A percentile compares a stretch with the other conserved stretches of the same genome.
phyloP scores from a whole-genome alignment of 2,797 vertebrate species.

The Sebastes hubbsi region DNA sequence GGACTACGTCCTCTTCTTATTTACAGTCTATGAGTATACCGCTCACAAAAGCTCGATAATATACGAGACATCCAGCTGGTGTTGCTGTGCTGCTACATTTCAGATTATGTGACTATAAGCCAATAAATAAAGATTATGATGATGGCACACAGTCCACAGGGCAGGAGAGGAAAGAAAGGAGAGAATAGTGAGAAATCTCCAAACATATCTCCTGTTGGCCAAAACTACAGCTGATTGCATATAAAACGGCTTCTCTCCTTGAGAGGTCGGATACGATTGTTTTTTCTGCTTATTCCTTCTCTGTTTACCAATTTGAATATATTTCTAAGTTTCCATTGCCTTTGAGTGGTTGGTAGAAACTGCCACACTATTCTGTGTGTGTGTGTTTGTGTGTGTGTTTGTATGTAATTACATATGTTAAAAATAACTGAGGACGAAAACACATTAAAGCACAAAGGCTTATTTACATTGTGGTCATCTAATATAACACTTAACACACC shows the following conservation, averaged over 20 bases:
- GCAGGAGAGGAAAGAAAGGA: not conserved
- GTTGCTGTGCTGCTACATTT: not conserved
- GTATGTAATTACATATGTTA: not conserved
- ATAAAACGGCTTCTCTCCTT: slow-evolving; percentile 12
- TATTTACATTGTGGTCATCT: not conserved
- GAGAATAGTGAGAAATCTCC: not conserved
- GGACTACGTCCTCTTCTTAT: too few relatives aligned
- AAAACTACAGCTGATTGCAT: slow-evolving; percentile 7
- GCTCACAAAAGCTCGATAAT: not conserved
- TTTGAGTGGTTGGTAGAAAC: too few relatives aligned
- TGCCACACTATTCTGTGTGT: too few relatives aligned
- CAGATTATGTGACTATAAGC: not conserved
- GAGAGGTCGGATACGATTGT: not conserved
- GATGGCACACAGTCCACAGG: not conserved
- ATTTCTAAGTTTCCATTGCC: not conserved
- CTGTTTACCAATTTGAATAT: slow-evolving; percentile 10
- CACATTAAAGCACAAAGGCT: not conserved
- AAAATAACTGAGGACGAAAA: not conserved
- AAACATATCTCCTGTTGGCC: not conserved
- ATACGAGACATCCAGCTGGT: not conserved
- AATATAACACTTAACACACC: not conserved
- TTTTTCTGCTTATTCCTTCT: not conserved
- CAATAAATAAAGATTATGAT: not conserved
- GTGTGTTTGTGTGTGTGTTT: not conserved
- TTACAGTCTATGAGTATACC: too few relatives aligned